Base-by-base conservation (phyloP, 2,797 vertebrate species). In the Enoplosus armatus region DNA sequence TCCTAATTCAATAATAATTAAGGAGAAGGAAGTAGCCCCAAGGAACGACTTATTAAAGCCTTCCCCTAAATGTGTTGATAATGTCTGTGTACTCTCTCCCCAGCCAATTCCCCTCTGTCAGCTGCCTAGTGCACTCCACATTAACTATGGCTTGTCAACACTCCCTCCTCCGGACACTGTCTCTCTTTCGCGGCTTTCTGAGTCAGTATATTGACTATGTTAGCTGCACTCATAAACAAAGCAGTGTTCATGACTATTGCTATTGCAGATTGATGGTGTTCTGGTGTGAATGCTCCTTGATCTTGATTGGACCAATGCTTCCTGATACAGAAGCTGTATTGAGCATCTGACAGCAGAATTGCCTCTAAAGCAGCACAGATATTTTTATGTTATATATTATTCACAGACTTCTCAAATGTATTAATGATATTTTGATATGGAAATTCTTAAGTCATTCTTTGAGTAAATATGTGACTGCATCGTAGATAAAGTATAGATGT, bases 1-100 rank as follows among this genome's bases (percentile, higher is more conserved):
- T 90, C 81, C 83, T 91, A 91, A 92, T 93, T 94, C 87, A 94
- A 93, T 93, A 93, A 94, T 92, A 87, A 92, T 92, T 92, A 93
- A 85, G 85, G 79, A 79, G 83, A 71, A 91, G 78, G 77, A 90
- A 89, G 85, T 88, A 66, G 90, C 91, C 91, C 66, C 24, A 35
- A 91, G 91, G 90, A 91, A 82, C 6, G 47, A 79, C 87, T 89
- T 93, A 91, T 89, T 92, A 91, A 91, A 89, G 85, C 82, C 84
- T 85, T 90, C 79, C 86, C 79, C 78, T 85, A 79, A 93, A 92
- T 27, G 76, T 90, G 85, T 91, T 90, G 85, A 89, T 92, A 84
- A 83, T 87, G 82, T 85, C 54, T 83, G 71, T 87, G 73, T 87
- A 54, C 55, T 51, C 72, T 39, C 62, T 64, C 69, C 62, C 62